phyloP scores from a whole-genome alignment of 2,888 invertebrate genomes.

The Sycophila texana region DNA sequence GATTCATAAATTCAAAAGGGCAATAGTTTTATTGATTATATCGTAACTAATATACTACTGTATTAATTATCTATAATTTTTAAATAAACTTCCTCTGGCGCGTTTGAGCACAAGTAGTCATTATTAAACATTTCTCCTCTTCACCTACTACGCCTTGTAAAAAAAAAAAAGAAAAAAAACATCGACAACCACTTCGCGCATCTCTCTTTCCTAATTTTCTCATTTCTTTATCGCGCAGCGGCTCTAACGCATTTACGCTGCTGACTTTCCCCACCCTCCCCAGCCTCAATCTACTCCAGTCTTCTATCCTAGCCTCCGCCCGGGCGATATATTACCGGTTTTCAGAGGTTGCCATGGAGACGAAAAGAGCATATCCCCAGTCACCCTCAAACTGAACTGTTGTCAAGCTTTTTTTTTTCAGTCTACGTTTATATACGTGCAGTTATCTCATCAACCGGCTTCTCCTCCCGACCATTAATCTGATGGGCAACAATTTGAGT shows the following conservation, averaged over 20 bases:
- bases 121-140: slow-evolving; percentile 1
- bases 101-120: slow-evolving; percentile 5
- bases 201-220: slow-evolving; percentile 47
- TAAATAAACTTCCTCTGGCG: neutral
- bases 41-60: too few relatives aligned
- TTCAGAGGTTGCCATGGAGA: slow-evolving; percentile 69
- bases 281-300: slow-evolving; percentile 23
- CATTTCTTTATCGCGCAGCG: slow-evolving; percentile 41
- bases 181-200: neutral
- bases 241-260: slow-evolving; percentile 30
- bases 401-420: slow-evolving; percentile 60
- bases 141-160: neutral
- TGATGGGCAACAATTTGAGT: slow-evolving; percentile 59
- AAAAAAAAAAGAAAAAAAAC: slow-evolving; percentile 1
- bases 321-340: slow-evolving; percentile 71
- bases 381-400: slow-evolving; percentile 18
- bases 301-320: slow-evolving; percentile 48
- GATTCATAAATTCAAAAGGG: too few relatives aligned
- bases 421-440: slow-evolving; percentile 40
- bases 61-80: neutral
- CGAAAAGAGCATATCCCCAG: slow-evolving; percentile 53
- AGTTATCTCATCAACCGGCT: slow-evolving; percentile 18
- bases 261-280: slow-evolving; percentile 14
- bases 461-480: slow-evolving; percentile 59
- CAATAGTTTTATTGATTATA: too few relatives aligned